phyloP scores from a whole-genome alignment of 2,113 vertebrate species.

The Otolemur garnettii region DNA sequence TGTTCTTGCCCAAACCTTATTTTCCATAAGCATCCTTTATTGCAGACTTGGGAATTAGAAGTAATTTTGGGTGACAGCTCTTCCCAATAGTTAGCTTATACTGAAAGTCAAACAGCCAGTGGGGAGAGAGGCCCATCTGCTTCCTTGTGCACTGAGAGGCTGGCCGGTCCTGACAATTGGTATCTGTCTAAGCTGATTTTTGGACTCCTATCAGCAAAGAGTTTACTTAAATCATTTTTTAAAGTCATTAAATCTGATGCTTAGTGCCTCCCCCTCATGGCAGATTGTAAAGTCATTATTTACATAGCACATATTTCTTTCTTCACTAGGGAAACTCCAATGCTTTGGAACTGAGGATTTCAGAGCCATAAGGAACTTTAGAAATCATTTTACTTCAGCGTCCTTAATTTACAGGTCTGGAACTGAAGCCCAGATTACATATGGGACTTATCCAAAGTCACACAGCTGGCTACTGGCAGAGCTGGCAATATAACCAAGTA shows the following conservation, averaged over 20 bases:
- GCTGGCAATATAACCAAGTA: not conserved
- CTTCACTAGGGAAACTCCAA: not conserved
- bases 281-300: conserved; percentile 42
- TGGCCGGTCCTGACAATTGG: not conserved
- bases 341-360: conserved; percentile 56
- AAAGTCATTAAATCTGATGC: not conserved
- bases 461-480: conserved; percentile 47
- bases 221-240: conserved; percentile 19
- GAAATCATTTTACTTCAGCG: conserved; percentile 41
- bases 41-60: conserved; percentile 2
- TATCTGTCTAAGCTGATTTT: not conserved
- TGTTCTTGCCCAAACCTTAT: not conserved
- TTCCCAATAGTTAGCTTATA: not conserved
- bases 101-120: not conserved
- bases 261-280: not conserved
- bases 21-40: not conserved
- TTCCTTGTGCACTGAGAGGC: not conserved
- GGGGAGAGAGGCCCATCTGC: not conserved
- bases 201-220: not conserved
- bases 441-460: conserved; percentile 46
- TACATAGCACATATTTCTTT: not conserved
- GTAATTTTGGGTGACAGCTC: not conserved
- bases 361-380: conserved; percentile 40
- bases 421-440: conserved; percentile 44
- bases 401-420: conserved; percentile 46